Evolutionary conservation across 2,797 vertebrate genomes (phyloP).

Genomic region (Cheirogaleus major): DNA sequence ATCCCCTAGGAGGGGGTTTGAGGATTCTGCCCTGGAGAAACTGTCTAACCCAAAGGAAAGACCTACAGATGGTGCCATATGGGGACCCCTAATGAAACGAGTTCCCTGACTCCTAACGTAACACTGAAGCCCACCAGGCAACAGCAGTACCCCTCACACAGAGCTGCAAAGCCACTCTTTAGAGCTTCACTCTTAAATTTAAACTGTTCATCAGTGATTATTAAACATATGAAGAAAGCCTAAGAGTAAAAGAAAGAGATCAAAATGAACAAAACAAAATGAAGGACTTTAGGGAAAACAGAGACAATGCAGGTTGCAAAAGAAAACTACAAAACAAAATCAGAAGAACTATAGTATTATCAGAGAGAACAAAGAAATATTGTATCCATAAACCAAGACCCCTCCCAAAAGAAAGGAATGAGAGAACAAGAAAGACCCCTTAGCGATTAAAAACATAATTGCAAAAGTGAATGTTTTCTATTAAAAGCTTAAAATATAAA

Average conservation of each 20-base stretch:
- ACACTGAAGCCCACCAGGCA: background rate
- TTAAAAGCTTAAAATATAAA: background rate
- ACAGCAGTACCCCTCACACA: background rate
- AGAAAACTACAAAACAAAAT: background rate
- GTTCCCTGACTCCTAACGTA: background rate
- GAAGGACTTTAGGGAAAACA: background rate
- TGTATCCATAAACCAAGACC: background rate
- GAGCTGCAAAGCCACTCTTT: background rate
- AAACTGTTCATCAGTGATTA: background rate
- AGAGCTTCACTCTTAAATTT: background rate
- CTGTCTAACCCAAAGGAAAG: background rate
- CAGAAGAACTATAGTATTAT: background rate
- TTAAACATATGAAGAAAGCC: background rate
- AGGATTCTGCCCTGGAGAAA: background rate
- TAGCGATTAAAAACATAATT: background rate
- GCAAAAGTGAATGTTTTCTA: background rate
- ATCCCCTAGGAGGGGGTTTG: background rate
- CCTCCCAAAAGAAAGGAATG: background rate
- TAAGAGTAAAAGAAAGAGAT: background rate
- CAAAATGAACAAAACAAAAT: constrained; percentile 5
- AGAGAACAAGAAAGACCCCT: background rate
- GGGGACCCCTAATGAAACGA: background rate
- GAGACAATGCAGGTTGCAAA: background rate
- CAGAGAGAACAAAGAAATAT: background rate
- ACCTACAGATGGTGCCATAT: no score